These are phyloP conservation scores for Lasioglossum pauxillum DNA, from an alignment of 2,888 invertebrate species.

Conservation along the genomic window DNA sequence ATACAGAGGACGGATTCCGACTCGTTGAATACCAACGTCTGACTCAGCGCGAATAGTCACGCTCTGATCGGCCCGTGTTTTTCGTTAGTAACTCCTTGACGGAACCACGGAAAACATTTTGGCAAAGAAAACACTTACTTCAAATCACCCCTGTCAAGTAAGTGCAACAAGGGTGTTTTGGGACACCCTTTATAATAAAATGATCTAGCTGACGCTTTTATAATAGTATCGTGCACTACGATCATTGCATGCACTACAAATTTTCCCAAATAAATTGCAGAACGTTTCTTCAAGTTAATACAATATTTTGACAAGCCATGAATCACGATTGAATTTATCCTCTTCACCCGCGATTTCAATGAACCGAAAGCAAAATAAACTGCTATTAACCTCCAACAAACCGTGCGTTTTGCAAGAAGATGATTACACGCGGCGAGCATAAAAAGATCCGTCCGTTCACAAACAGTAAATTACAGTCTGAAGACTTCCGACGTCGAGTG, in stretches of 20 bases:
- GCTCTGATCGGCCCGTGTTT: too few relatives aligned
- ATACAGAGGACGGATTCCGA: too few relatives aligned
- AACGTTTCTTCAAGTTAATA: neutral
- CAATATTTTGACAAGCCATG: neutral
- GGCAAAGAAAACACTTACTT: too few relatives aligned
- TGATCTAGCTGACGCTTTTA: neutral
- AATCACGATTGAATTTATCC: neutral
- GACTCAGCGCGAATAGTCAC: too few relatives aligned
- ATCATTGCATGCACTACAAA: too few relatives aligned
- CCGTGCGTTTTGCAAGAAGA: neutral
- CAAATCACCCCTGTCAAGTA: too few relatives aligned
- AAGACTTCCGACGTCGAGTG: neutral
- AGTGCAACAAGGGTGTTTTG: too few relatives aligned
- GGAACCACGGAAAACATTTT: too few relatives aligned
- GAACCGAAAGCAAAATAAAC: neutral
- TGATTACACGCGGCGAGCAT: neutral
- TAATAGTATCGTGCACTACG: too few relatives aligned
- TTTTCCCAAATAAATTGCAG: neutral
- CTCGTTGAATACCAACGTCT: too few relatives aligned
- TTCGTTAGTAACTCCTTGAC: too few relatives aligned
- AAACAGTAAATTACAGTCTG: neutral
- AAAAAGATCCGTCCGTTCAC: neutral
- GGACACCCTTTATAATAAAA: neutral
- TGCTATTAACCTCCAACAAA: neutral
- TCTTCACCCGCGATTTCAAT: neutral